Conservation (phyloP, 2,797 vertebrate species). For the Tauraco hartlaubi region DNA sequence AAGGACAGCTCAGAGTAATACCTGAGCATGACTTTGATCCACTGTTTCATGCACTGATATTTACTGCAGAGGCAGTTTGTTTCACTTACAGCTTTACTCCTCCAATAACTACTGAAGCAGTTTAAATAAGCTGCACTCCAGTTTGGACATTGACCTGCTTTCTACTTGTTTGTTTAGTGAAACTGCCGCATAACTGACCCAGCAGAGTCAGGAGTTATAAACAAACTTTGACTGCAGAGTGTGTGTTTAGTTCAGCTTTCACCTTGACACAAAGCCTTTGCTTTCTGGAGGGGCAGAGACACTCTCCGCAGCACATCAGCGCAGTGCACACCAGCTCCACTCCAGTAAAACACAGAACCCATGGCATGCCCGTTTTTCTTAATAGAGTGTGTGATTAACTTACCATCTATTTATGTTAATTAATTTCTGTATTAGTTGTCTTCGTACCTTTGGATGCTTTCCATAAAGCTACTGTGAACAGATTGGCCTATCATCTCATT, state of each 20-base stretch:
- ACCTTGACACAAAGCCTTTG: conserved; percentile 30
- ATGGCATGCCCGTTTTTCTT: background rate
- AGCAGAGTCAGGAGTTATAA: conserved; percentile 11
- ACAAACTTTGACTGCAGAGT: conserved; percentile 19
- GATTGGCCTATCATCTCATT: background rate
- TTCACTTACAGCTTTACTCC: background rate
- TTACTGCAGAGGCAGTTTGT: background rate
- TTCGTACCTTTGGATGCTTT: background rate
- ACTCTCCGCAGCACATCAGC: background rate
- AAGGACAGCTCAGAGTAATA: background rate
- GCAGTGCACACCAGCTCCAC: background rate
- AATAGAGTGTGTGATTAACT: background rate
- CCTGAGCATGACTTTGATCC: background rate
- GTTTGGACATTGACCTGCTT: conserved; percentile 61
- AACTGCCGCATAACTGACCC: conserved; percentile 29
- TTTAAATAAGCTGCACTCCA: conserved; percentile 17
- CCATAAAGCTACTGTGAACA: background rate
- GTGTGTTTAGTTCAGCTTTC: conserved; percentile 35
- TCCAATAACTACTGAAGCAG: background rate
- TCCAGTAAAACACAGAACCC: background rate
- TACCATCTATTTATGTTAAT: background rate
- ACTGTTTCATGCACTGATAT: background rate
- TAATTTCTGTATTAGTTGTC: background rate
- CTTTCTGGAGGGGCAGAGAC: background rate
- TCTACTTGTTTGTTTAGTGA: conserved; percentile 67